Base-by-base conservation (phyloP, 2,797 vertebrate species). In the Bryconaethiops microstoma region DNA sequence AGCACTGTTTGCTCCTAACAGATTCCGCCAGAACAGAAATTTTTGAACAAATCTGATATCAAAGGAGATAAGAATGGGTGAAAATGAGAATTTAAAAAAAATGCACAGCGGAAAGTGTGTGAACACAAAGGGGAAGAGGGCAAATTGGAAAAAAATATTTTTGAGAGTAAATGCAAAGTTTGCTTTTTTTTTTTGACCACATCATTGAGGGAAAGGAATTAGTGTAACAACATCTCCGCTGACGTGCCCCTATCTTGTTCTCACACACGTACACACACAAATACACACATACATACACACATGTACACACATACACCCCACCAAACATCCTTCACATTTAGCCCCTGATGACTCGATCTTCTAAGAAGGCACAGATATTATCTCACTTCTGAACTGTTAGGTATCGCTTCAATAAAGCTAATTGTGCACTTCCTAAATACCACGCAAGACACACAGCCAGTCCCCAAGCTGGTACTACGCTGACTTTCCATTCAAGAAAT, bases 201-300 rank as follows among this genome's bases (percentile, higher is more conserved):
- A 86, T 86, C 80, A 81, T 23, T 73, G 45, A 59, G 35, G 67
- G 48, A 80, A 76, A 68, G 50, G 45, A 78, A 70, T 73, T 50
- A 25, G n/a, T 69, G 60, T 68, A 69, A 83, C 60, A 77, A 69
- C 25, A 77, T 76, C 78, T 69, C 12, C 16, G 57, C 45, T 77
- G 17, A 67, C 63, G 54, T 39, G 42, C 57, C 35, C 25, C 8
- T 21, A 64, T 72, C 9, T 7, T 29, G 39, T 29, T 50, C 48
- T 60, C 69, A 35, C 60, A 63, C 74, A 74, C 73, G 52, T 5
- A 59, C 45, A 54, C 48, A 16, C 55, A 13, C 12, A 60, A 67
- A 29, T 3, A 29, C 29, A 29, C 29, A 29, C 29, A n/a, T n/a
- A n/a, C 29, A 29, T 3, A 35, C 35, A 35, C 35, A 35, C 39